phyloP scores from a whole-genome alignment of 2,113 vertebrate genomes.

The Amphilophus citrinellus region DNA sequence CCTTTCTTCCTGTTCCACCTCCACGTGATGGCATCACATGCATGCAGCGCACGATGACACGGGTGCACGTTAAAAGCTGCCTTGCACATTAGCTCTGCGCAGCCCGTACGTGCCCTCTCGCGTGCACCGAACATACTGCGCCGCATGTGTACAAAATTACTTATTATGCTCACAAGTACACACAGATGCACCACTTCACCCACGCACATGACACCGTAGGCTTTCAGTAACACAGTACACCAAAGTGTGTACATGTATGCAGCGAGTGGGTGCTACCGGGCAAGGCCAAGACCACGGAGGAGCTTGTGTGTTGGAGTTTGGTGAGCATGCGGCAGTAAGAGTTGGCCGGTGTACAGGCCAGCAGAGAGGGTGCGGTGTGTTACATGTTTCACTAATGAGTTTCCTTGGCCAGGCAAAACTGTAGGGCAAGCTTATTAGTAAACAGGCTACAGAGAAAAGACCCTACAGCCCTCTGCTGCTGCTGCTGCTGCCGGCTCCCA shows the following conservation, averaged over 20 bases:
- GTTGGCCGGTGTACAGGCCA: conserved; percentile 52
- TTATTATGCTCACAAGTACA: conserved; percentile 60
- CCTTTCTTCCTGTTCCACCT: conserved; percentile 37
- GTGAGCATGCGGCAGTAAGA: conserved; percentile 59
- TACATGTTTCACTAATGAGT: conserved; percentile 73
- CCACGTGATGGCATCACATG: not conserved
- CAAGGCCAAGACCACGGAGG: conserved; percentile 55
- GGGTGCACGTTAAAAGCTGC: conserved; percentile 16
- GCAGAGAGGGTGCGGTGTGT: conserved; percentile 64
- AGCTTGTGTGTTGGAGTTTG: conserved; percentile 62
- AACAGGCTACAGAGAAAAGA: conserved; percentile 63
- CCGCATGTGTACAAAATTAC: conserved; percentile 42
- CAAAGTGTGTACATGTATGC: conserved; percentile 53
- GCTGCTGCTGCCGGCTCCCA: conserved; percentile 18
- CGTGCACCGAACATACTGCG: conserved; percentile 52
- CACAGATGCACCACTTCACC: conserved; percentile 57
- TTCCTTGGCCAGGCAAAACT: conserved; percentile 62
- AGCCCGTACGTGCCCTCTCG: conserved; percentile 21
- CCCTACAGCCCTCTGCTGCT: conserved; percentile 43
- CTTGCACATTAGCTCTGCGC: not conserved
- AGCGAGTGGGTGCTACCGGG: conserved; percentile 65
- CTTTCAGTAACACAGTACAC: conserved; percentile 32
- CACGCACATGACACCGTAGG: conserved; percentile 67
- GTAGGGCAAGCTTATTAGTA: conserved; percentile 67
- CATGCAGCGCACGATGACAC: conserved; percentile 1